Conservation (phyloP, 2,113 vertebrate genomes). For the Empidonax alnorum region DNA sequence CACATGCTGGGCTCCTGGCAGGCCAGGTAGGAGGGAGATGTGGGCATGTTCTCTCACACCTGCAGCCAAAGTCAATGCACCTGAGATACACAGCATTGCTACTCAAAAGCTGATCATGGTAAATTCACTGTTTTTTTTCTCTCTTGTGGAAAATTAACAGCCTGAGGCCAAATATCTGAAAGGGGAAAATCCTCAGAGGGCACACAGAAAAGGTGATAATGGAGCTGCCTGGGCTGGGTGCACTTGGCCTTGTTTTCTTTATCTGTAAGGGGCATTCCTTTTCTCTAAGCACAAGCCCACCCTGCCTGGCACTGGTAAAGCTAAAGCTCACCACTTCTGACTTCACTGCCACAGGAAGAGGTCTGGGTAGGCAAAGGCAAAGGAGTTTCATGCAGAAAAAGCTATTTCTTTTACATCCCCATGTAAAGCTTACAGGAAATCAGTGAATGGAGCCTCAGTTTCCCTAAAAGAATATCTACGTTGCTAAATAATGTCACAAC, state of each 20-base stretch:
- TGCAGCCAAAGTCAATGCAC: neutral
- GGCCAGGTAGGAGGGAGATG: fast-evolving
- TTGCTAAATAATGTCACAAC: neutral
- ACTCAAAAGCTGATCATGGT: neutral
- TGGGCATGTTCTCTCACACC: fast-evolving
- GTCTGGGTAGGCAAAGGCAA: neutral
- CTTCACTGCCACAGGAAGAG: neutral
- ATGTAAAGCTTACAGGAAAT: neutral
- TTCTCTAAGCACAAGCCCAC: neutral
- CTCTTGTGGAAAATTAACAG: neutral
- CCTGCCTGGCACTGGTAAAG: neutral
- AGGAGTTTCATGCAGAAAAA: neutral
- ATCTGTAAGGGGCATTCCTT: neutral
- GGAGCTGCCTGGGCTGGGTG: neutral
- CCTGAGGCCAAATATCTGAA: neutral
- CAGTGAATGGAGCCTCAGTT: neutral
- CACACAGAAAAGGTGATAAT: too few relatives aligned
- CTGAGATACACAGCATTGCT: neutral
- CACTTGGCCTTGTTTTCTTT: neutral
- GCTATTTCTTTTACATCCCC: neutral
- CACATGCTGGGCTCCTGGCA: neutral
- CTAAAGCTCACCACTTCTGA: neutral
- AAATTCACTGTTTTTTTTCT: neutral
- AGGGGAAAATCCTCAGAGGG: neutral
- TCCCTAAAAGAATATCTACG: neutral